A percentile compares a stretch with the other conserved stretches of the same genome.
phyloP scores from a whole-genome alignment of 2,888 invertebrate species.

The Pogonocherus hispidulus region DNA sequence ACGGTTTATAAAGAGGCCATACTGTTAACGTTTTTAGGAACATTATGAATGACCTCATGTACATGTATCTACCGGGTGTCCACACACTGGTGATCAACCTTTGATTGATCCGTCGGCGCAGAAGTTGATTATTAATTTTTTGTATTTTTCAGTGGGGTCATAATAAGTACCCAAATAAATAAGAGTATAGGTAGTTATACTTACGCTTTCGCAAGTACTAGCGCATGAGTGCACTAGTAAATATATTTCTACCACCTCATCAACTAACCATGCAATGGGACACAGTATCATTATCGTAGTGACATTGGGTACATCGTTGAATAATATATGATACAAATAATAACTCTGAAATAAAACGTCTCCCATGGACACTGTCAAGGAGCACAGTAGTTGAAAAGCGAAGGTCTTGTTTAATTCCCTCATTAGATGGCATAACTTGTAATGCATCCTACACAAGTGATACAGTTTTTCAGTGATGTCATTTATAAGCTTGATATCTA shows the following conservation, averaged over 20 bases:
- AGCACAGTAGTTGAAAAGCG: constrained; percentile 19
- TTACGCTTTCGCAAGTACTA: constrained; percentile 21
- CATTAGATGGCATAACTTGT: constrained; percentile 20
- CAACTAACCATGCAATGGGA: constrained; percentile 13
- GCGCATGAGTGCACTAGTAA: constrained; percentile 17
- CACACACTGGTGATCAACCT: too few relatives aligned
- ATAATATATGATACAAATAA: constrained; percentile 18
- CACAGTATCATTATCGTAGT: not conserved
- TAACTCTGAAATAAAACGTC: constrained; percentile 22
- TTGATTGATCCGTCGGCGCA: too few relatives aligned
- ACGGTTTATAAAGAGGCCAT: too few relatives aligned
- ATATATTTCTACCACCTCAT: constrained; percentile 20
- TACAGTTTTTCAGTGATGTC: constrained; percentile 14
- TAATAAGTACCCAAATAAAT: too few relatives aligned
- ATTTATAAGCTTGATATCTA: constrained; percentile 10
- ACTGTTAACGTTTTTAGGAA: too few relatives aligned
- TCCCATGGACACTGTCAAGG: constrained; percentile 15
- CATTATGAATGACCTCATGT: too few relatives aligned
- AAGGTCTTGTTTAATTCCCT: constrained; percentile 24
- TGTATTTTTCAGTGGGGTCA: too few relatives aligned
- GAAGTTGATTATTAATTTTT: too few relatives aligned
- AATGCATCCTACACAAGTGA: constrained; percentile 25
- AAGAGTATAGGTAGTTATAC: too few relatives aligned
- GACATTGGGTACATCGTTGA: constrained; percentile 8
- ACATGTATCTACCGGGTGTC: too few relatives aligned